Base-by-base conservation (phyloP, 2,888 invertebrate species). In the Orthosia incerta region DNA sequence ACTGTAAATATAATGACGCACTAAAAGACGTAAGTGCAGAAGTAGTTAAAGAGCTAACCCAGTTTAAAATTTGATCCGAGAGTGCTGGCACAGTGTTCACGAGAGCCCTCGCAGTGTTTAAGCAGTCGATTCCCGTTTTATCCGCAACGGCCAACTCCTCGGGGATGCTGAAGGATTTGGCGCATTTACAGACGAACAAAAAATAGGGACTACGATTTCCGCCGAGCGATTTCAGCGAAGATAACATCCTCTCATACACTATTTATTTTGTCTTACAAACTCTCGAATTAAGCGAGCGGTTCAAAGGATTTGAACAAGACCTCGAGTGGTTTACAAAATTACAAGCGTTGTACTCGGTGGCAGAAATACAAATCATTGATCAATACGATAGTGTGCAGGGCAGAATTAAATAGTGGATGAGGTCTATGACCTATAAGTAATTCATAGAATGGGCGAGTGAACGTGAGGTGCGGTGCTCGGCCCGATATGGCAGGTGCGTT, bases 401-500 rank as follows among this genome's bases (percentile, higher is more conserved):
- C 87, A 87, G 91, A 92, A 93, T 93, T 91, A 91, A 93, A 95
- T 94, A 94, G 93, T 94, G 90, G 89, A 91, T 91, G 89, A 91
- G 96, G 95, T 95, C 95, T 94, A 94, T 91, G 96, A 95, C 94
- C 96, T 95, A 92, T 95, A 94, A 95, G 95, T 94, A 95, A 96
- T 95, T 95, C 95, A 95, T 94, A 95, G 95, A 95, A 94, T 93
- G 94, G 94, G 93, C 94, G 90, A 94, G 95, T 93, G 94, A 94
- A 94, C 94, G 94, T 91, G 94, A 94, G 95, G 95, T 94, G 94
- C 92, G 93, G 94, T 93, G 88, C 89, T 88, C 91, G 85, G 93
- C 94, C 93, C 91, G 94, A 95, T 95, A 96, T 94, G 96, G 96
- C 96, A 96, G 96, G 96, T 96, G 95, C 91, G 95, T 96, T 96